Percentiles rank a stretch among this genome's conserved stretches.
phyloP scores from a whole-genome alignment of 2,888 invertebrate genomes.

The Meteorus colon region DNA sequence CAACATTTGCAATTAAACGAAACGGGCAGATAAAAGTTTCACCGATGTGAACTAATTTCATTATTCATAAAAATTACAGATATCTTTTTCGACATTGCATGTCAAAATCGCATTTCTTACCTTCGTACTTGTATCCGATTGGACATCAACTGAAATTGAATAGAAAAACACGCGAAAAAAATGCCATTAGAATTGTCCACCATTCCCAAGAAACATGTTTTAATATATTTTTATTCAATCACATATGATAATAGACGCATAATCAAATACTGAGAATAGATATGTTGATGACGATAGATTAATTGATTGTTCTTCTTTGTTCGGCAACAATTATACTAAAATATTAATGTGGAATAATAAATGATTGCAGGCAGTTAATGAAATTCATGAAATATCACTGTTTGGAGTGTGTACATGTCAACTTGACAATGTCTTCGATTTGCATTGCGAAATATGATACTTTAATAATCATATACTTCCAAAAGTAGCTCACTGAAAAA shows the following conservation, averaged over 20 bases:
- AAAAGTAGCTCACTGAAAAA: slow-evolving; percentile 11
- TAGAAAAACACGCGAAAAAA: not conserved
- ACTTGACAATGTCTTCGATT: slow-evolving; percentile 28
- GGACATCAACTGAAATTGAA: not conserved
- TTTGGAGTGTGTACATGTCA: slow-evolving; percentile 25
- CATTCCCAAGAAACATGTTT: not conserved
- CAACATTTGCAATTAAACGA: not conserved
- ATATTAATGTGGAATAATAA: slow-evolving; percentile 26
- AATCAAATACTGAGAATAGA: not conserved
- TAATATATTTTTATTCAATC: not conserved
- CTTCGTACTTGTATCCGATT: not conserved
- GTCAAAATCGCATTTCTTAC: slow-evolving; percentile 20
- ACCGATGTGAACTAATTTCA: not conserved
- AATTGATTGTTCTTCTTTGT: not conserved
- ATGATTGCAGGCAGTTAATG: slow-evolving; percentile 22
- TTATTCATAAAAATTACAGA: slow-evolving; percentile 1
- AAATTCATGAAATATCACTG: slow-evolving; percentile 30
- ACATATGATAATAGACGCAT: not conserved
- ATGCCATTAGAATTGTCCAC: not conserved
- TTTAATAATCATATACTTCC: not conserved
- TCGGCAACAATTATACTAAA: slow-evolving; percentile 22
- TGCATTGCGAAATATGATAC: not conserved
- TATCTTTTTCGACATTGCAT: not conserved
- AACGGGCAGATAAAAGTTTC: not conserved
- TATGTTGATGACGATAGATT: not conserved